phyloP scores from a whole-genome alignment of 2,113 vertebrate genomes.

The Stictonetta naevosa region DNA sequence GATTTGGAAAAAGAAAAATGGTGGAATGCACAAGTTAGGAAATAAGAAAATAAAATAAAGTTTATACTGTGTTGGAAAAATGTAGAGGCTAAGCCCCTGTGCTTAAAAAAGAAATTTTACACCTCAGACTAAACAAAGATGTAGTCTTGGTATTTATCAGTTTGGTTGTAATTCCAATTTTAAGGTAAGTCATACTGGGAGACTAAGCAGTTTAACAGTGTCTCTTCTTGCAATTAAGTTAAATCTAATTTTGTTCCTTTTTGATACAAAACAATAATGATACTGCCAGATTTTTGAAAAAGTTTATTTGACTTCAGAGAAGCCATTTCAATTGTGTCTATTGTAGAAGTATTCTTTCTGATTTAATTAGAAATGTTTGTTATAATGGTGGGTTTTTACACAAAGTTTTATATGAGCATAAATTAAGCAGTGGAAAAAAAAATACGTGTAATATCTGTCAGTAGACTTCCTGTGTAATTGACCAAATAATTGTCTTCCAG shows the following conservation, averaged over 20 bases:
- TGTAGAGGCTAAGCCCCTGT: background rate
- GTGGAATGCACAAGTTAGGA: slow-evolving; percentile 36
- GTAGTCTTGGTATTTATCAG: background rate
- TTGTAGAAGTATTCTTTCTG: background rate
- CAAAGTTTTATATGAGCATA: slow-evolving; percentile 1
- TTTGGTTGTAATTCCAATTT: slow-evolving; percentile 6
- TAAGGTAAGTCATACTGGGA: background rate
- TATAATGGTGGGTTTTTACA: background rate
- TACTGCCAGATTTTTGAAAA: slow-evolving; percentile 3
- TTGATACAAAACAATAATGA: slow-evolving; percentile 35
- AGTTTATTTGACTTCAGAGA: slow-evolving; percentile 53
- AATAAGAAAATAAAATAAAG: slow-evolving; percentile 24
- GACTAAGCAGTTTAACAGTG: background rate
- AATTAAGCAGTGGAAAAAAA: slow-evolving; percentile 37
- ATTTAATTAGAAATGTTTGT: slow-evolving; percentile 61
- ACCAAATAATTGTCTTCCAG: background rate
- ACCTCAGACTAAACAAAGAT: slow-evolving; percentile 55
- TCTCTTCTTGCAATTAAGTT: slow-evolving; percentile 17
- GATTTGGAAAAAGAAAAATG: background rate
- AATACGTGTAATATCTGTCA: background rate
- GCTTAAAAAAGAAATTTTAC: slow-evolving; percentile 51
- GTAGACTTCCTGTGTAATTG: background rate
- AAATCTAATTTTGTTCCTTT: slow-evolving; percentile 40
- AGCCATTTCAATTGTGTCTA: background rate
- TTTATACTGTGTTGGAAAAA: background rate